Evolutionary conservation across 2,797 vertebrate genomes (phyloP).

Genomic region (Harpagifer antarcticus): DNA sequence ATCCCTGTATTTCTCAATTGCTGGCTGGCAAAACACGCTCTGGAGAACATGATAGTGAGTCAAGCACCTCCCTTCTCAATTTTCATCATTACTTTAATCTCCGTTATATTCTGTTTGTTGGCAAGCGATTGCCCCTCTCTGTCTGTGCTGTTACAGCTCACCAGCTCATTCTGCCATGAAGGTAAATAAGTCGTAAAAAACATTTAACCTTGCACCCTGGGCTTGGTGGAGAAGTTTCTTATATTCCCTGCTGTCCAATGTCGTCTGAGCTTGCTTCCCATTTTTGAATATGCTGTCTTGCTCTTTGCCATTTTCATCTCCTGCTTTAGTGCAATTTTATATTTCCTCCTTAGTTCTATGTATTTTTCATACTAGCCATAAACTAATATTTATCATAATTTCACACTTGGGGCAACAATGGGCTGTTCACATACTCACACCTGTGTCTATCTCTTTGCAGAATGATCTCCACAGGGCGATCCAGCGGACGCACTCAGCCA

Average conservation of each 20-base stretch:
- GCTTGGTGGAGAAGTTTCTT: conserved; percentile 2
- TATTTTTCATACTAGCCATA: neutral
- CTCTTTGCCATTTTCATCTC: conserved; percentile 18
- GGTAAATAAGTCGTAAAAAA: conserved; percentile 45
- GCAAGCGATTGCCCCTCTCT: conserved; percentile 35
- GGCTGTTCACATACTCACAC: conserved; percentile 9
- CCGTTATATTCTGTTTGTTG: conserved; percentile 41
- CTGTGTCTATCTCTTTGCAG: conserved; percentile 65
- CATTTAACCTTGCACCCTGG: conserved; percentile 8
- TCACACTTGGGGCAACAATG: neutral
- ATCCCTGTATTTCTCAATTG: conserved; percentile 91
- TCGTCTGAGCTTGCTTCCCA: conserved; percentile 2
- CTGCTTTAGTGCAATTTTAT: conserved; percentile 16
- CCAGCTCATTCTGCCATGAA: conserved; percentile 35
- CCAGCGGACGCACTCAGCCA: conserved; percentile 90
- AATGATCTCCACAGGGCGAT: conserved; percentile 90
- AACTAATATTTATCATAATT: conserved; percentile 3
- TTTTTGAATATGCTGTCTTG: conserved; percentile 10
- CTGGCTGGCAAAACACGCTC: conserved; percentile 89
- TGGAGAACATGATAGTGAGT: conserved; percentile 91
- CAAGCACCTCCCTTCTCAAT: conserved; percentile 20
- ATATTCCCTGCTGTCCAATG: conserved; percentile 12
- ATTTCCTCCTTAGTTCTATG: neutral
- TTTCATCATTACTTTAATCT: conserved; percentile 33
- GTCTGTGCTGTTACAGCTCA: conserved; percentile 39